Percentiles rank a stretch among this genome's conserved stretches.
Conservation (phyloP, 1,140 invertebrate species). For the Pseudoatta argentina region DNA sequence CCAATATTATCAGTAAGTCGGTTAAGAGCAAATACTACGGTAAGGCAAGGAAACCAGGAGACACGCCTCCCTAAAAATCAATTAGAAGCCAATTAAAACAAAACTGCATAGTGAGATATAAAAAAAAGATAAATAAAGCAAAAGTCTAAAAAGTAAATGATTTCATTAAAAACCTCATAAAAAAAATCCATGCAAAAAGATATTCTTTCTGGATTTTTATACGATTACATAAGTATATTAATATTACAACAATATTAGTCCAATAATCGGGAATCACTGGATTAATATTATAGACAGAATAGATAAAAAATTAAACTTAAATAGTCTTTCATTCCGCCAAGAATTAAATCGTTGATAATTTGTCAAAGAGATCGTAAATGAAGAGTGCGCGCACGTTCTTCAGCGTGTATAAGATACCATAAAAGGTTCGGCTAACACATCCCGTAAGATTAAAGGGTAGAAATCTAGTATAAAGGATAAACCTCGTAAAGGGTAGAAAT, state of each 20-base stretch:
- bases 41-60: not conserved
- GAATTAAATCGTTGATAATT: conserved; percentile 1
- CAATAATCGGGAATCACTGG: not conserved
- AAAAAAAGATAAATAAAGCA: not conserved
- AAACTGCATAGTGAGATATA: not conserved
- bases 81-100: not conserved
- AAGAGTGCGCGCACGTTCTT: not conserved
- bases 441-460: conserved; percentile 39
- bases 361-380: not conserved
- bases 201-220: not conserved
- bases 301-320: not conserved
- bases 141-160: not conserved
- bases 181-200: not conserved
- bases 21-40: not conserved
- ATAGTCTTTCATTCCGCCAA: not conserved
- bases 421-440: not conserved
- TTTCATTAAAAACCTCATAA: too few species aligned
- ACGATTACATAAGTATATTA: not conserved
- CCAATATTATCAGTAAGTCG: conserved; percentile 9
- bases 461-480: conserved; percentile 31
- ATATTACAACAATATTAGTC: too few species aligned
- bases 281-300: not conserved
- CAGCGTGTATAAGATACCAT: not conserved
- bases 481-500: conserved; percentile 46
- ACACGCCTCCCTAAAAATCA: not conserved